Base-by-base conservation (phyloP, 2,797 vertebrate species). In the Amblyopsis hoosieri region DNA sequence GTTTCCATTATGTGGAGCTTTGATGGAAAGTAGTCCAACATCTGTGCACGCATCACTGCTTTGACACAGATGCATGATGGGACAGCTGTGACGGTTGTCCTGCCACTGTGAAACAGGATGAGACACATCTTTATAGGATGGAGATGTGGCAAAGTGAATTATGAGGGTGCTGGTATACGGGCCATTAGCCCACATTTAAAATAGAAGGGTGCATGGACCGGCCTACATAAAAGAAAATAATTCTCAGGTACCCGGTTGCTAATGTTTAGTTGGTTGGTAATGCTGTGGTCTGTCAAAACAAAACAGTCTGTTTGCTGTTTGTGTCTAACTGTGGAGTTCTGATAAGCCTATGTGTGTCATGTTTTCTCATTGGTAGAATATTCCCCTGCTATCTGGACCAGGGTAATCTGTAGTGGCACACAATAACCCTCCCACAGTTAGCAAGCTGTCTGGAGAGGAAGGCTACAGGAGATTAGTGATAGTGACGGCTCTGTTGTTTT, bases 101-200 rank as follows among this genome's bases (percentile, higher is more conserved):
- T 12, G 10, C n/a, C 12, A 14, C 50, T 33, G 31, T 49, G 14
- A 23, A 45, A 10, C 12, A 42, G 54, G 53, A 19, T 11, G 4
- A 53, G 50, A 57, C 77, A 73, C 59, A 59, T 47, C 57, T 69
- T 57, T 62, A 58, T 66, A 51, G 45, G 14, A 33, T 14, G 33
- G 61, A 29, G 45, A n/a, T 12, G 31, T 67, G 59, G 51, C 15
- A 15, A 7, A 10, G 23, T 47, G 42, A 51, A 37, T 9, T 74
- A 78, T 73, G 57, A 79, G 64, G 71, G 58, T 55, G 60, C 52
- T 12, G 50, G 52, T 57, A 73, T 77, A 54, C 46, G 72, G 78
- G 80, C 66, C 53, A 64, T 75, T 68, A 77, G 55, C 72, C 57
- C 64, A 29, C 50, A 4, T 19, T 57, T 11, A 57, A 15, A 14